Conservation (phyloP, 2,888 invertebrate species). For the Chalcosyrphus nemorum region DNA sequence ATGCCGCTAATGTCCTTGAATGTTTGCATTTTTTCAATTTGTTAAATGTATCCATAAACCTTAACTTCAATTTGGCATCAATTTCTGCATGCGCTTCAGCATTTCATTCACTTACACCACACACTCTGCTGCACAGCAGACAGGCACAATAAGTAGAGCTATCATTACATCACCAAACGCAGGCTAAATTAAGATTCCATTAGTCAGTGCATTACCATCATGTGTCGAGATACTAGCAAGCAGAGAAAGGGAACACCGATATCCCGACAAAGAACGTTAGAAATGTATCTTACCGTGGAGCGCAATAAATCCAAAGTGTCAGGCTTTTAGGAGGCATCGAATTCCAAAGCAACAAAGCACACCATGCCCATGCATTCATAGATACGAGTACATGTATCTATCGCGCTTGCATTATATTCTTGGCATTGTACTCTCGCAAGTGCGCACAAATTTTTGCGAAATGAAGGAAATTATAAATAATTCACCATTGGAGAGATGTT, state of each 20-base stretch:
- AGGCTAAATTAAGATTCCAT: constrained; percentile 81
- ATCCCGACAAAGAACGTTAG: constrained; percentile 77
- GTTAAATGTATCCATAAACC: constrained; percentile 61
- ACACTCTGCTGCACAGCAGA: background rate
- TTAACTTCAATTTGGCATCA: constrained; percentile 65
- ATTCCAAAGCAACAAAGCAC: constrained; percentile 59
- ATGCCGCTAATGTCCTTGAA: constrained; percentile 58
- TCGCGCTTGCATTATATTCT: constrained; percentile 65
- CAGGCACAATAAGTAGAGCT: constrained; percentile 42
- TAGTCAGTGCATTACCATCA: constrained; percentile 76
- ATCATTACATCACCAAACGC: constrained; percentile 68
- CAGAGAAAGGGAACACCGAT: too few relatives aligned
- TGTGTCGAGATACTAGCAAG: constrained; percentile 29
- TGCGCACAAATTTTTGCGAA: constrained; percentile 66
- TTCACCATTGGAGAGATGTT: constrained; percentile 63
- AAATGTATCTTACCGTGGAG: constrained; percentile 78
- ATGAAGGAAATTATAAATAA: constrained; percentile 74
- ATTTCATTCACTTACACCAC: constrained; percentile 36
- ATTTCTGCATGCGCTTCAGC: constrained; percentile 29
- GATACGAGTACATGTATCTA: background rate
- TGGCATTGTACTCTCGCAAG: constrained; percentile 62
- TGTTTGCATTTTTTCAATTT: constrained; percentile 45
- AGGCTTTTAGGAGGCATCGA: constrained; percentile 74
- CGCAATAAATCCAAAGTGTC: constrained; percentile 81
- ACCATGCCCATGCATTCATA: background rate